These are phyloP conservation scores for Drosophila sp. DNA, from an alignment of 1,140 invertebrate species.

Conservation along the genomic window DNA sequence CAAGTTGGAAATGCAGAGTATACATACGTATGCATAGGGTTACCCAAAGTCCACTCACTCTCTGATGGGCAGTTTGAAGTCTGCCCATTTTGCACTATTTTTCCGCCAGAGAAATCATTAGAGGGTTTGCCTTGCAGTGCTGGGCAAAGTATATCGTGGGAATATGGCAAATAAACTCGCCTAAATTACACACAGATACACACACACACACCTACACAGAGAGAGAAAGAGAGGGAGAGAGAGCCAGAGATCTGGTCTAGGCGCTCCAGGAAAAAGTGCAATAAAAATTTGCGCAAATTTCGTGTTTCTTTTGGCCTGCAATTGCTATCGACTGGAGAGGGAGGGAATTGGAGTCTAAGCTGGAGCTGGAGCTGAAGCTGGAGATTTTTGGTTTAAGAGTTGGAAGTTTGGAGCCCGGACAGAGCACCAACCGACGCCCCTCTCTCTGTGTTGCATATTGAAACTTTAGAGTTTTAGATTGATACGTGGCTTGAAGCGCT, in stretches of 20 bases:
- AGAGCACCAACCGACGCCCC: slow-evolving; percentile 60
- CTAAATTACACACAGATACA: slow-evolving; percentile 67
- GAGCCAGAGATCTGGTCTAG: slow-evolving; percentile 37
- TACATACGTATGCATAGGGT: slow-evolving; percentile 42
- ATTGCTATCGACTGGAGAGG: slow-evolving; percentile 70
- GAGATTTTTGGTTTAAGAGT: not conserved
- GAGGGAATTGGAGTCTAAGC: not conserved
- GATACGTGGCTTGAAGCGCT: slow-evolving; percentile 42
- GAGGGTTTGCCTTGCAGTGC: slow-evolving; percentile 66
- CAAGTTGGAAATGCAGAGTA: slow-evolving; percentile 21
- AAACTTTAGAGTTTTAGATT: slow-evolving; percentile 60
- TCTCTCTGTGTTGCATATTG: slow-evolving; percentile 59
- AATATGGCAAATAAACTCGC: slow-evolving; percentile 80
- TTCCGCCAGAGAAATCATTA: slow-evolving; percentile 73
- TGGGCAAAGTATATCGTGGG: slow-evolving; percentile 77
- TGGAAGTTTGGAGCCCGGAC: not conserved
- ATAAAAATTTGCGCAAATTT: slow-evolving; percentile 81
- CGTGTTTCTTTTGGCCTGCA: slow-evolving; percentile 78
- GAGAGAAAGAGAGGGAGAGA: slow-evolving; percentile 13
- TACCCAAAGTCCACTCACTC: slow-evolving; percentile 40
- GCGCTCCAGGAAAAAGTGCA: slow-evolving; percentile 77
- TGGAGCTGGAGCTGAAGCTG: not conserved
- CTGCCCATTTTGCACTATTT: slow-evolving; percentile 78
- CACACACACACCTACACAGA: slow-evolving; percentile 29
- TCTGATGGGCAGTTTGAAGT: slow-evolving; percentile 58